Conservation (phyloP, 2,113 vertebrate species). For the Mohoua ochrocephala region DNA sequence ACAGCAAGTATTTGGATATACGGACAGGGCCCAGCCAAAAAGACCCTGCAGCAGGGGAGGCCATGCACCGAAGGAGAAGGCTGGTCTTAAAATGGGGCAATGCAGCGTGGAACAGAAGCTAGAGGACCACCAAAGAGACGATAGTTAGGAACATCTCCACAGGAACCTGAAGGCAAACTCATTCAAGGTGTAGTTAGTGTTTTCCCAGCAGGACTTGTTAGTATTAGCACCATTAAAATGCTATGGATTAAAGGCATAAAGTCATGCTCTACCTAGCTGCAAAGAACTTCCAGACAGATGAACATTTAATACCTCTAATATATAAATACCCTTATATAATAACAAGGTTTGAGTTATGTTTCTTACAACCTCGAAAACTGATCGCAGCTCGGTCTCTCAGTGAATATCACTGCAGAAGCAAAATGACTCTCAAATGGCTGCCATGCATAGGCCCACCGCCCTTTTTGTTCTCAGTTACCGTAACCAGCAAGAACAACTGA, state of each 20-base stretch:
- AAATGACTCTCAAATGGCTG: background rate
- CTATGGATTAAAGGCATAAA: background rate
- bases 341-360: slow-evolving; percentile 22
- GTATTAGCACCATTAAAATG: background rate
- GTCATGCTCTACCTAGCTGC: background rate
- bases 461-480: background rate
- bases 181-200: background rate
- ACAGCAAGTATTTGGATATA: background rate
- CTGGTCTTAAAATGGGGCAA: background rate
- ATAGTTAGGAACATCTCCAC: background rate
- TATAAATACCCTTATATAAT: background rate
- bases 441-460: background rate
- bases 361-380: background rate
- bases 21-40: background rate
- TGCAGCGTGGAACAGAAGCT: background rate
- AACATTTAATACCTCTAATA: background rate
- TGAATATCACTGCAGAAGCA: background rate
- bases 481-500: background rate
- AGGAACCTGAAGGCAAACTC: background rate
- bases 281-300: background rate
- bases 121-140: background rate
- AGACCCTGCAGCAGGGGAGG: background rate
- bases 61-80: background rate
- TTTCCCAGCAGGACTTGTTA: background rate
- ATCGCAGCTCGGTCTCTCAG: background rate